Evolutionary conservation across 2,888 invertebrate genomes (phyloP), one percentile per base, ranked within the genome.

Genomic region (Erebia epiphron): DNA sequence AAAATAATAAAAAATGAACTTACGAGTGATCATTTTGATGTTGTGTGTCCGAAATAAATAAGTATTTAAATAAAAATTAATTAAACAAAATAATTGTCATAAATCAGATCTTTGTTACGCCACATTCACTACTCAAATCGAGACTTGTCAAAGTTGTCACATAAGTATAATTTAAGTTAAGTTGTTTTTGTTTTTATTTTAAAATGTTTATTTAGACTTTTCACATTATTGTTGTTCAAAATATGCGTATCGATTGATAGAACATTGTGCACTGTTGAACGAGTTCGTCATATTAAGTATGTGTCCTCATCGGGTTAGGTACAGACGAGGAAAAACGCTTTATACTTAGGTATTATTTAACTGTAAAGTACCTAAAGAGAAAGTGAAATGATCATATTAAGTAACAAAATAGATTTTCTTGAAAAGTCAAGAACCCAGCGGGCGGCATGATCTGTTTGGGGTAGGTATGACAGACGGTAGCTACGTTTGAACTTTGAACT

Each of bases 21-120:
- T 72, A 74, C 73, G 60, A 57, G 68, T 74, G 60, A 74, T 68
- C 73, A 74, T 74, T 52, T 18, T 70, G 60, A 35, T 18, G 65
- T 46, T 21, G 43, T 52, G 13, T 35, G 10, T 56, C 49, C 60
- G 52, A 2, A 35, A 46, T 61, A 26, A 41, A 13, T 26, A 21
- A 54, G 14, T 3, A 35, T 52, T 63, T 54, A 18, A 69, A 49
- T 50, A 8, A 50, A 62, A 21, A 49, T 21, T 49, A 35, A 49
- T 49, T 49, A 62, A 49, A 49, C 2, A 16, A 61, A 46, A 49
- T 13, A 57, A 60, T 50, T 60, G 16, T 69, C n/a, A 64, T 46
- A 68, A 68, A 68, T 70, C 70, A 65, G 67, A 70, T 70, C 67
- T 67, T 49, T 11, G 14, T 67, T 18, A 11, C 57, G 49, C 10